Conservation (phyloP, 2,113 vertebrate genomes). For the Sander lucioperca region DNA sequence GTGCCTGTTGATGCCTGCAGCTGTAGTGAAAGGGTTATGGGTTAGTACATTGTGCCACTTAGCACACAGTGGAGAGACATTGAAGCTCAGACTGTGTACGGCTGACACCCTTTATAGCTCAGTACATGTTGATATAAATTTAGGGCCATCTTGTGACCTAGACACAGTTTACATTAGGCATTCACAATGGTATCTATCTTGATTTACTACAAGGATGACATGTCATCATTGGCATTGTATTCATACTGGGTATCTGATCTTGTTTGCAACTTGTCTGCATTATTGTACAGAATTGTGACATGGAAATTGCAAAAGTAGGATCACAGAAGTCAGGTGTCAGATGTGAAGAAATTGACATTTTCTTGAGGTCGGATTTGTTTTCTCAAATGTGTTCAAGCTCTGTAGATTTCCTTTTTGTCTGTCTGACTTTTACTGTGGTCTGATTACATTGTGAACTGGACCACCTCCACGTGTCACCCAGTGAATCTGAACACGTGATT, state of each 20-base stretch:
- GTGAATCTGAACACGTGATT: not conserved
- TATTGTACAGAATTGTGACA: not conserved
- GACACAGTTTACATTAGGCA: not conserved
- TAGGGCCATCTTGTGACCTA: slow-evolving; percentile 18
- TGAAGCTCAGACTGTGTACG: not conserved
- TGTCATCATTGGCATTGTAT: not conserved
- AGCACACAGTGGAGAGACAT: not conserved
- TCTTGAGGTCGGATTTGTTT: not conserved
- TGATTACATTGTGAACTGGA: slow-evolving; percentile 26
- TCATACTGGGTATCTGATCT: not conserved
- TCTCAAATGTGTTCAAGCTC: slow-evolving; percentile 20
- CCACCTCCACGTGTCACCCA: not conserved
- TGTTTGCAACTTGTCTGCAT: not conserved
- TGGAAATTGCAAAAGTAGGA: not conserved
- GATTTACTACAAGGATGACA: slow-evolving; percentile 16
- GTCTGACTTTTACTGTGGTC: slow-evolving; percentile 14
- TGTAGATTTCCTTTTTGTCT: slow-evolving; percentile 29
- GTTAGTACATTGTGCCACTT: slow-evolving; percentile 14
- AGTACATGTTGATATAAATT: slow-evolving; percentile 36
- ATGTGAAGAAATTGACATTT: not conserved
- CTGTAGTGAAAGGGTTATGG: slow-evolving; percentile 37
- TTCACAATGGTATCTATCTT: not conserved
- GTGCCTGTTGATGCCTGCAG: slow-evolving; percentile 53
- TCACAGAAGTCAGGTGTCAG: slow-evolving; percentile 23
- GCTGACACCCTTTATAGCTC: slow-evolving; percentile 4